Base-by-base conservation (phyloP, 2,888 invertebrate genomes). In the Hirtodrosophila cameraria region DNA sequence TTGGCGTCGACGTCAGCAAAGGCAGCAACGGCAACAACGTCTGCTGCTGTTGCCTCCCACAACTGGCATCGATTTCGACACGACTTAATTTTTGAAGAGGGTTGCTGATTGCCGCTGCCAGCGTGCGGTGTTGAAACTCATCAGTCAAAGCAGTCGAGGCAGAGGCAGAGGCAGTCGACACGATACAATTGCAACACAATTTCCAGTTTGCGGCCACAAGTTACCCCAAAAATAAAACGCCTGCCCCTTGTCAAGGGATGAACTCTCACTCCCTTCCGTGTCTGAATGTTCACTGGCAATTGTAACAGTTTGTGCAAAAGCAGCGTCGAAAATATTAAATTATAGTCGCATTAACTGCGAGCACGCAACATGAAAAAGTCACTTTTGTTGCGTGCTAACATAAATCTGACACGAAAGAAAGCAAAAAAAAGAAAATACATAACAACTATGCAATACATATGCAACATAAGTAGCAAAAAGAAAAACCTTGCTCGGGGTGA, bases 81-180 rank as follows among this genome's bases (percentile, higher is more conserved):
- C 84, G 70, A 80, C 75, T 80, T 78, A 84, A 84, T 80, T 80
- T 81, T 60, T 75, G 84, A 80, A 80, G 80, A 84, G 80, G 80
- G 80, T 80, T 80, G 84, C 61, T 76, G 82, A 75, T 83, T 80
- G 74, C 79, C 50, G 42, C 63, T 62, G 69, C 62, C 67, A 66
- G 43, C 48, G 50, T 60, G 57, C 58, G 69, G 80, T 69, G 78
- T 75, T 75, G 63, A 62, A 86, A 48, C 80, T 83, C 80, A 80
- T 80, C 80, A 79, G 83, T 86, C 80, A 82, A 78, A 39, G n/a
- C 59, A 33, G 45, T 57, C 63, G 60, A 52, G 60, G 59, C 39
- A 54, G 35, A 33, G 50, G 16, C 31, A n/a, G 13, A 16, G 20
- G n/a, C 27, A 18, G 12, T 15, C 45, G 48, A 28, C 73, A 57